A percentile compares a stretch with the other conserved stretches of the same genome.
phyloP scores from a whole-genome alignment of 1,140 invertebrate genomes.

The Lepidotrigona ventralis region DNA sequence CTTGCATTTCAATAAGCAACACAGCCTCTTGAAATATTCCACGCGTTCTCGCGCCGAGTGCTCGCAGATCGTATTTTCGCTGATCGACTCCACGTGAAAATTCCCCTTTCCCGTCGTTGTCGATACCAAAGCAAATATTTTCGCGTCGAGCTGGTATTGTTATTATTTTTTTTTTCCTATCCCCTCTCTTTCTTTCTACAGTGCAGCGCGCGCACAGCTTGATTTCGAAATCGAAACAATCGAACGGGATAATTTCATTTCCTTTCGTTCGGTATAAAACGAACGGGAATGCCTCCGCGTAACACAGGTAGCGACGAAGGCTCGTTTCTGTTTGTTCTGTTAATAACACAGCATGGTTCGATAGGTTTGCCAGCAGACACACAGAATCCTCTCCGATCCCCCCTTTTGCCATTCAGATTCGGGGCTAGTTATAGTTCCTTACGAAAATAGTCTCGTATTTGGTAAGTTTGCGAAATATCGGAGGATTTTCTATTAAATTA shows the following conservation, averaged over 20 bases:
- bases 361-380: not conserved
- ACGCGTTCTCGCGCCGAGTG: too few species aligned
- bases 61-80: not conserved
- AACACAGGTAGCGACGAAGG: not conserved
- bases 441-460: too few species aligned
- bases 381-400: not conserved
- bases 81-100: not conserved
- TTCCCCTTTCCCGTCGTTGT: not conserved
- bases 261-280: not conserved
- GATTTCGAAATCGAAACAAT: not conserved
- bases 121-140: slow-evolving; percentile 7
- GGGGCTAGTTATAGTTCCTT: too few species aligned
- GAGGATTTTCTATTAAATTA: too few species aligned
- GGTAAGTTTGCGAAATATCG: too few species aligned
- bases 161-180: too few species aligned
- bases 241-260: not conserved
- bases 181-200: too few species aligned
- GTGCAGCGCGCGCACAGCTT: too few species aligned
- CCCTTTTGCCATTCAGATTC: too few species aligned
- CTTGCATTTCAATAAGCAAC: slow-evolving; percentile 28
- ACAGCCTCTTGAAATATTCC: slow-evolving; percentile 29
- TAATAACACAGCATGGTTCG: not conserved
- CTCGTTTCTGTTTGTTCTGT: not conserved
- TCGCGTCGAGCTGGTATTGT: not conserved
- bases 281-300: not conserved